Base-by-base conservation (phyloP, 2,797 vertebrate species). In the Oceanodroma leucorhoa region DNA sequence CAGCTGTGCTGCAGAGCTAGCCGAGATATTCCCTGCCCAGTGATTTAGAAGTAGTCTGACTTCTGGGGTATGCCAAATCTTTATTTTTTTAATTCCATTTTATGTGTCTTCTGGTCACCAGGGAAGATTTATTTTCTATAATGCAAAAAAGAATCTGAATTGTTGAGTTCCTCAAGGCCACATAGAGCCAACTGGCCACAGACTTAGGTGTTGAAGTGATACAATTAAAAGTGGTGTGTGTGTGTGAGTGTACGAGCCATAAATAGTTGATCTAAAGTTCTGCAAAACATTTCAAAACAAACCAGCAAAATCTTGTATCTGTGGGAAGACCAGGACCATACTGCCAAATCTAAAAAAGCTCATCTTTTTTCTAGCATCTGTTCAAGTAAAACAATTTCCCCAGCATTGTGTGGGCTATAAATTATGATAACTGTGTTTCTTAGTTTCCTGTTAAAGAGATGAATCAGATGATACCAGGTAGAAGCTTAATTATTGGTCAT, bases 331-430 rank as follows among this genome's bases (percentile, higher is more conserved):
- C n/a, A 43, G 65, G 38, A 93, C 34, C 30, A 34, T 48, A 40
- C 30, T 92, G 79, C 79, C 50, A 64, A 45, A 81, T 86, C 81
- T 86, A 32, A 87, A 94, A 89, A 83, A 72, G 64, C n/a, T 92
- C 40, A 48, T 26, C 9, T 75, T 75, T 75, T 77, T 91, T 73
- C 45, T 48, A 62, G 77, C 64, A 82, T 76, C 62, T 82, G 81
- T 88, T 94, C 57, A 82, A 78, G 18, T 65, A 78, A 81, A 96
- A 82, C n/a, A 29, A 76, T 76, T 88, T 94, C n/a, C 36, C 7
- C 58, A 53, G 41, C 14, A 76, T 16, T 89, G 57, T 53, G 62
- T 81, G 53, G 66, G 46, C 65, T 94, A 40, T 75, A 88, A 82
- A 50, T 55, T 40, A 45, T 61, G 65, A 23, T 57, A 77, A n/a